These are phyloP conservation scores for Loris lydekkerianus DNA, from an alignment of 2,797 vertebrate species.

Conservation along the genomic window DNA sequence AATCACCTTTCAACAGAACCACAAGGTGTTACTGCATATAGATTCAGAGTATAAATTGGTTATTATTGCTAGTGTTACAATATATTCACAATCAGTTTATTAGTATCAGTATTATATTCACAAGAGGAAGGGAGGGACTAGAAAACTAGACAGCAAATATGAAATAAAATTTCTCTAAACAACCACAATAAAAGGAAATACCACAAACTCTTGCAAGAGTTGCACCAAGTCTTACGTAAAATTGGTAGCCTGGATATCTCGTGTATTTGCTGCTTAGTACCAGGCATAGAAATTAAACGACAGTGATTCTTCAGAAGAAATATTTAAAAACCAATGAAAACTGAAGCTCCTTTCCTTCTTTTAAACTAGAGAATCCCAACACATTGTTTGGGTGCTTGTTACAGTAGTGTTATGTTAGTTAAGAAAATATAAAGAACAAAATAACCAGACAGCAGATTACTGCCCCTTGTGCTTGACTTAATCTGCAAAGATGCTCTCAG, in stretches of 20 bases:
- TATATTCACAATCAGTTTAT: background rate
- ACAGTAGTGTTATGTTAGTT: background rate
- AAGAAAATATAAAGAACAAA: background rate
- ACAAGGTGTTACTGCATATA: background rate
- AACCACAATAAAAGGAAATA: constrained; percentile 22
- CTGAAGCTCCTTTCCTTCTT: constrained; percentile 30
- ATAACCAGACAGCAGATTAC: background rate
- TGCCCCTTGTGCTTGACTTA: background rate
- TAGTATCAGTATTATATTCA: background rate
- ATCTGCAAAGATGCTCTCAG: background rate
- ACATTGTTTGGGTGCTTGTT: background rate
- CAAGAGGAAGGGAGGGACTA: background rate
- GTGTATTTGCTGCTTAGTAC: constrained; percentile 21
- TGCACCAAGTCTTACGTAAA: background rate
- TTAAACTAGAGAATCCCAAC: constrained; percentile 16
- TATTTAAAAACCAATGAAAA: constrained; percentile 59
- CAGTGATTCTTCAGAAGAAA: constrained; percentile 38
- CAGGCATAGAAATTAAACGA: constrained; percentile 31
- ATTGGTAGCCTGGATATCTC: background rate
- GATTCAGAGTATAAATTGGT: background rate
- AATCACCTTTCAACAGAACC: background rate
- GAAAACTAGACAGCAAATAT: background rate
- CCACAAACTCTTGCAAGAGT: background rate
- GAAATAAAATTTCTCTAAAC: constrained; percentile 50
- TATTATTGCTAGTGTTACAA: background rate